Evolutionary conservation across 23 tunicate species (phyloP), one percentile per base, ranked within the genome.

Genomic region (Phallusia fumigata): DNA sequence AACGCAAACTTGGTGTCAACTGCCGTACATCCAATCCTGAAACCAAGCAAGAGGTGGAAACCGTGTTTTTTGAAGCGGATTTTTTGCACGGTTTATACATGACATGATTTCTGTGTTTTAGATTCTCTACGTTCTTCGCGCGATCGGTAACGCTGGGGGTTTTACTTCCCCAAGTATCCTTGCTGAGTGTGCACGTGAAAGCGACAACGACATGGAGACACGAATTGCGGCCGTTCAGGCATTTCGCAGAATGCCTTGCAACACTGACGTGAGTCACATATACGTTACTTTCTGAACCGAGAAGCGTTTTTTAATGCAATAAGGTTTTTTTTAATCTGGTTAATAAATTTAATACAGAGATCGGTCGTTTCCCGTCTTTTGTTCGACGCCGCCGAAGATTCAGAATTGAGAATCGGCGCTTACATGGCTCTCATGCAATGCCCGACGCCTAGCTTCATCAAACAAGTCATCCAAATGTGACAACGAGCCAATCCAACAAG

Each of bases 71-170:
- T 58, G 3, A 21, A 58, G 8, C 28, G 8, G 69, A 21, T 58
- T 58, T 40, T 40, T 40, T 40, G 5, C 5, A 58, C 69, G 13
- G 8, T 24, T 58, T 13, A 58, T 24, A 13, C 28, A 22, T 58
- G 26, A 58, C 8, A 58, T 58, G 5, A 40, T 3, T 6, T 58
- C 69, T 24, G 26, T 69, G 34, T 30, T 82, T 32, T 77, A 92
- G 97, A 83, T 87, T 74, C 77, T 92, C 5, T 73, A 88, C 31
- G 74, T 92, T 16, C 64, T 92, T 50, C 83, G 94, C 32, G 90
- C 94, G 31, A 32, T 94, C 32, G 98, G 98, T 30, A 94, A 94
- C 52, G 98, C 98, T 49, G 98, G 98, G 36, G 85, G 80, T 18
- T 76, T 87, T 11, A 76, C 84, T 16, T 76, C 83, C 19, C 31